Percentiles rank a stretch among this genome's conserved stretches.
Conservation (phyloP, 1,140 invertebrate species). For the Neodiprion lecontei region DNA sequence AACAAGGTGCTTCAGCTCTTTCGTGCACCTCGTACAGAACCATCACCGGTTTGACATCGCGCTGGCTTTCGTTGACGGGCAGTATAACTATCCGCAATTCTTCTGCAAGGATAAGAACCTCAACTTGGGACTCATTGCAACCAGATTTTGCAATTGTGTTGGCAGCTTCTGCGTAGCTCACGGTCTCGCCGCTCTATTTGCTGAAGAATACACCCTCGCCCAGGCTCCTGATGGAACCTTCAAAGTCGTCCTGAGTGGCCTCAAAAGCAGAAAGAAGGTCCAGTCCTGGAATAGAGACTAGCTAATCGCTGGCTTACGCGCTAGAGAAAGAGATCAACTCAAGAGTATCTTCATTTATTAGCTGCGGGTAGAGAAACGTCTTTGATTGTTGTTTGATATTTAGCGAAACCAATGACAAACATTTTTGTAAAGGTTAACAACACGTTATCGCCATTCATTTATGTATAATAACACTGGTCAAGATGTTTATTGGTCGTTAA, state of each 20-base stretch:
- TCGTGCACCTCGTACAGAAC: background rate
- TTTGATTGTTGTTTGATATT: too few species aligned
- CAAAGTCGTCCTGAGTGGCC: background rate
- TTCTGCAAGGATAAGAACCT: background rate
- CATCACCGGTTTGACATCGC: background rate
- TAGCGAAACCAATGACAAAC: too few species aligned
- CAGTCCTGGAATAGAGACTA: background rate
- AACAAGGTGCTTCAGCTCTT: background rate
- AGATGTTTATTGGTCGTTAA: too few species aligned
- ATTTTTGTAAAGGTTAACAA: too few species aligned
- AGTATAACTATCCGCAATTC: background rate
- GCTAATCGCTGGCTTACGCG: too few species aligned
- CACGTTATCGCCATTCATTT: too few species aligned
- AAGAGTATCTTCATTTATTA: too few species aligned
- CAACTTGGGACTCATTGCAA: background rate
- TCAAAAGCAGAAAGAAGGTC: background rate
- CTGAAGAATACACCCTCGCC: background rate
- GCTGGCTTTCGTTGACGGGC: background rate
- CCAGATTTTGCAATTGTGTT: background rate
- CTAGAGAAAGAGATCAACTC: too few species aligned
- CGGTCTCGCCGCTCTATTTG: background rate
- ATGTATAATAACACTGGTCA: too few species aligned
- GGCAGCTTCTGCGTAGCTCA: conserved; percentile 4
- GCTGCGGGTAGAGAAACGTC: too few species aligned
- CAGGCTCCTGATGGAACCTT: background rate